Evolutionary conservation across 2,797 vertebrate genomes (phyloP), one percentile per base, ranked within the genome.

Genomic region (Poeciliopsis gracilis): DNA sequence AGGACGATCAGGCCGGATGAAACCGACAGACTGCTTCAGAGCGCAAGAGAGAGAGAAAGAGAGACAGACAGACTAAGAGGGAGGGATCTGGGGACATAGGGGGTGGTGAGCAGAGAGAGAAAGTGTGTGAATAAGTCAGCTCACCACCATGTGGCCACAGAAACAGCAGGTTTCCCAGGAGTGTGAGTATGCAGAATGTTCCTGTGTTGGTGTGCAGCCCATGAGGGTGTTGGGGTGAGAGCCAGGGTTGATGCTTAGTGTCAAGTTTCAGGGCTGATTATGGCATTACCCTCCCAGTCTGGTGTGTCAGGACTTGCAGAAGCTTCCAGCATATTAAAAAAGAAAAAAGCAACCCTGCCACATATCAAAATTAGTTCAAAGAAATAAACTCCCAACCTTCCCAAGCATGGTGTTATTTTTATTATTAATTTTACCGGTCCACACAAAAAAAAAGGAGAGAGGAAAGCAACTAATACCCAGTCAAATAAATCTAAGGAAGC

Each of bases 201-300:
- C 11, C 30, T 47, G 77, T 25, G 49, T 49, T 20, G 59, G 47
- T 73, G 51, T 76, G 73, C 38, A 75, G 30, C 1, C 75, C 73
- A 45, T 82, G 88, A 80, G 72, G 30, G 84, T 87, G 86, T 72
- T 76, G 76, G 75, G 74, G 91, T 85, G 90, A 90, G 86, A 87
- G 86, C 76, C 74, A 76, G 74, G 75, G 91, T 53, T 85, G 91
- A 90, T 84, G 87, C 75, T 80, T 84, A 89, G 89, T 94, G 93
- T 95, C 92, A 81, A n/a, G 76, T 95, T 96, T 95, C 94, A 94
- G 80, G 87, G 81, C 80, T 61, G 93, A 90, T 93, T 95, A 88
- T 89, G 89, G 86, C 71, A 79, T 78, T 79, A 85, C 51, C 80
- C 87, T 90, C 88, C 88, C 86, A 82, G 84, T 67, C 75, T 86